Evolutionary conservation across 2,888 invertebrate species (phyloP), one percentile per base, ranked within the genome.

Genomic region (Julus scanicus): DNA sequence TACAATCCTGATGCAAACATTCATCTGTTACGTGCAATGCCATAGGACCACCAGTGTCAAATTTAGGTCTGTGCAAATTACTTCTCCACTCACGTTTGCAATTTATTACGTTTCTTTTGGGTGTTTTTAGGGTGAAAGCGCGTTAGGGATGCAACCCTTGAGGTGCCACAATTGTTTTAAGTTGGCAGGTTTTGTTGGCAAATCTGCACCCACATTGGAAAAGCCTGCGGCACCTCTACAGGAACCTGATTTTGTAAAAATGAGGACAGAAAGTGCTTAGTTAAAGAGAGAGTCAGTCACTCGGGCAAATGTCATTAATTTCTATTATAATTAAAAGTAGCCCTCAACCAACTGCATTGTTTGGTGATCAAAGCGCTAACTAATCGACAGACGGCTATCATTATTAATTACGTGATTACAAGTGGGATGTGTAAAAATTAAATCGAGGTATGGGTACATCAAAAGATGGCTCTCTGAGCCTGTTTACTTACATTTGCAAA

Each of bases 81-180:
- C 57, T 57, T 57, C 57, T 57, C 57, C 1, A 57, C 57, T 57
- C 57, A 57, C 57, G 57, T 57, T 57, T 17, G 57, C 13, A n/a
- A 57, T 13, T 57, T 57, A 29, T 57, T 49, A 6, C 9, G 49
- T 13, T 49, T 49, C 13, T 11, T 49, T 13, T 49, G n/a, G 57
- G 57, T n/a, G 57, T n/a, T 57, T 57, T 57, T 17, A 2, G 57
- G 57, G 9, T 57, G 57, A 57, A 57, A 57, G 5, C 57, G 2
- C 57, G 17, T 57, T n/a, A 11, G 53, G 53, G 53, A 53, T 53
- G 15, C 53, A 53, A 53, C 53, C 53, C 53, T 8, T 17, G 53
- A 57, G 57, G 57, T 57, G 57, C 57, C 53, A 53, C 57, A n/a
- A 57, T 57, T 57, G 57, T 13, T 57, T 53, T 57, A 57, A n/a